Base-by-base conservation (phyloP, 2,888 invertebrate species). In the Caradrina kadenii region DNA sequence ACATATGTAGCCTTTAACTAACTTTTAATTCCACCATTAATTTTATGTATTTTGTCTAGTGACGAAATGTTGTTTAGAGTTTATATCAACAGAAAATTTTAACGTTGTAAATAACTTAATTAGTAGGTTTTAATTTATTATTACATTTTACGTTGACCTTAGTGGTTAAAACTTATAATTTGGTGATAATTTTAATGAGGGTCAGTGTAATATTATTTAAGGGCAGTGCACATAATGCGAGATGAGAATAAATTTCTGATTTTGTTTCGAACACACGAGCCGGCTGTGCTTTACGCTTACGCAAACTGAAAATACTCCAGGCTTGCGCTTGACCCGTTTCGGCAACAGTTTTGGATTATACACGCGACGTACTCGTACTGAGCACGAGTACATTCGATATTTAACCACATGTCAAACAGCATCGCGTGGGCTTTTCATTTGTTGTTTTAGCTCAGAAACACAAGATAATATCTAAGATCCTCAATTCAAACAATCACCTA, bases 251-350 rank as follows among this genome's bases (percentile, higher is more conserved):
- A 55, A 63, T 56, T 71, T 54, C 58, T 61, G 67, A 50, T 67
- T 68, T 58, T 63, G 69, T 73, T 63, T 61, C 61, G 64, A 74
- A 83, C 80, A 82, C 78, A 73, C 65, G 63, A 42, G 48, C 56
- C 61, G 52, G 55, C 54, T 69, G 79, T 81, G 83, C 81, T 84
- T 73, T 71, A 79, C 62, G 61, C 55, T 81, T 82, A 76, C 81
- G 81, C 72, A 70, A 63, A 81, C 85, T 84, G 83, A 81, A 87
- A 89, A 89, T 89, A 88, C 76, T 77, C 79, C 73, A 88, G 88
- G 90, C 90, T 89, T 89, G 91, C 86, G 85, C 91, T 91, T 90
- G 90, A 90, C 88, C 89, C 73, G 86, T 52, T 83, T 82, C 67
- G 72, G 61, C 65, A 76, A 69, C 67, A 60, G 64, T 83, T 80